A percentile compares a stretch with the other conserved stretches of the same genome.
Conservation (phyloP, 2,113 vertebrate species). For the Sphyrna mokarran region DNA sequence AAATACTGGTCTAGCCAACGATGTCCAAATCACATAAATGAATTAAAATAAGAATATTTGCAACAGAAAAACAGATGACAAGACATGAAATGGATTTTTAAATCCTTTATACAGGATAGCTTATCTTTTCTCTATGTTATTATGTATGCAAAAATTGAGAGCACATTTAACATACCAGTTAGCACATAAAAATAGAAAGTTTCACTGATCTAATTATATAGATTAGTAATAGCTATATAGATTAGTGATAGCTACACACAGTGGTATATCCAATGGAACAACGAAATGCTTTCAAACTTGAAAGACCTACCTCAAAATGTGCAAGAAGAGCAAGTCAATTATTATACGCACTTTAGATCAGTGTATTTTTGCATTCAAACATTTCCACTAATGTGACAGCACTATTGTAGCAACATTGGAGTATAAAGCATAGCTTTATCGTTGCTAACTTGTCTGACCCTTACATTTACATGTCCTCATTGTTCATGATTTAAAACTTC, state of each 20-base stretch:
- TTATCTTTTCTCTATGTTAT: neutral
- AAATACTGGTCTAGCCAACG: no score
- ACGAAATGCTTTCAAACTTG: neutral
- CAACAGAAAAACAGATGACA: neutral
- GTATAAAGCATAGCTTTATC: neutral
- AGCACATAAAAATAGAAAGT: neutral
- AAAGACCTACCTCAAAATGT: neutral
- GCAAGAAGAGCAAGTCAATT: neutral
- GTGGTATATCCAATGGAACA: neutral
- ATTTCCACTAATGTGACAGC: neutral
- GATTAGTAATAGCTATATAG: neutral
- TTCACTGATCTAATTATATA: neutral
- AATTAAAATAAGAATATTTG: neutral
- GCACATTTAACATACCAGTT: neutral
- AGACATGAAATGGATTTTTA: neutral
- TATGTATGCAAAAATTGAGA: neutral
- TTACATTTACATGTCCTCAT: neutral
- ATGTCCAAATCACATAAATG: no score
- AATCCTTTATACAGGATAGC: neutral
- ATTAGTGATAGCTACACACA: neutral
- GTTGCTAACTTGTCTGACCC: neutral
- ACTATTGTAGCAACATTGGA: neutral
- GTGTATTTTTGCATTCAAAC: neutral
- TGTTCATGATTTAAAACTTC: neutral
- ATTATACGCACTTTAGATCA: neutral